Evolutionary conservation across 92 coral and sea anemone species (phyloP), one percentile per base, ranked within the genome.

Genomic region (Phenganax stokvisi): DNA sequence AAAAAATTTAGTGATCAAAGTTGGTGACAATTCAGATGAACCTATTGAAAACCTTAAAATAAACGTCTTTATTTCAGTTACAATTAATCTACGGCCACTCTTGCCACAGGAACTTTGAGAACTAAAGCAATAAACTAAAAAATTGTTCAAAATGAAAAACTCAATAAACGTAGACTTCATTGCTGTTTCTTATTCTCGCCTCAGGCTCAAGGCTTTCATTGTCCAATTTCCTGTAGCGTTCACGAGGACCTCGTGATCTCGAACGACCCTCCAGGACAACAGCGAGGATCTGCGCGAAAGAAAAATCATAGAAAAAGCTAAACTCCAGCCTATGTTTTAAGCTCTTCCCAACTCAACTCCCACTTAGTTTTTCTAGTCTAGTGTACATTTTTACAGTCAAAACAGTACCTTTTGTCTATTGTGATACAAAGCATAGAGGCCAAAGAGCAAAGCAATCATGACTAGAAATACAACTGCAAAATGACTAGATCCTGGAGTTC

Each of bases 401-500:
- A 15, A 17, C 7, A 54, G 37, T 69, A 91, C 98, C 94, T 87
- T 93, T 54, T 91, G 93, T 68, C 93, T 86, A 84, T 93, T 93
- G 80, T 93, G 98, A 72, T 93, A 93, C 25, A 89, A 76, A 16
- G 87, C 92, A 81, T 91, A 93, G 0, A 89, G 78, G 3, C 88
- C 92, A 60, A 93, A 93, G 29, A 93, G 90, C 72, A 86, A 82
- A 9, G 90, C 93, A 12, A 93, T 89, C 5, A 92, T 73, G 20
- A 93, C 81, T 76, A 93, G 80, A 85, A 93, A 93, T 56, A 91
- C 87, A n/a, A 90, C 90, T 8, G 98, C 98, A 57, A 76, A 76
- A 59, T 76, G 81, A 59, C 81, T 76, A 1, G 81, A 57, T 10
- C 53, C 70, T 9, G 81, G 81, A 28, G 81, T 68, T 11, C 20